Base-by-base conservation (phyloP, 1,140 invertebrate genomes). In the Formica selysi region DNA sequence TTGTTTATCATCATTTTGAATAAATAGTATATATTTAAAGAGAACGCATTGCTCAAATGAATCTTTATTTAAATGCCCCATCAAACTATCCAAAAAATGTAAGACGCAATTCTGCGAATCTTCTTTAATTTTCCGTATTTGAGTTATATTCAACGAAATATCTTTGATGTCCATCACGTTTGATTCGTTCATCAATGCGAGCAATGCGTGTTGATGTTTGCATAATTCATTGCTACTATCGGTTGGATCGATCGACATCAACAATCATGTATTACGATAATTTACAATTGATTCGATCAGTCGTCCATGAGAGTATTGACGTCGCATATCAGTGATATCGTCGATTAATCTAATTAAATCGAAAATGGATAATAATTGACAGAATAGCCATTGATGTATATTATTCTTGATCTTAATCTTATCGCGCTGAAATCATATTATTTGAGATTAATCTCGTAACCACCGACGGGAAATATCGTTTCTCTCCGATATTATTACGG, bases 71-170 rank as follows among this genome's bases (percentile, higher is more conserved):
- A 51, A 48, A 51, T 6, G 26, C 22, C 51, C 48, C 61, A 16
- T 65, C 29, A 65, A 26, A 48, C 62, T 51, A 41, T 19, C 22
- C 26, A 41, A 26, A 32, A 57, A 36, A 62, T 76, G 32, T 57
- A 29, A 38, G 36, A 29, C 22, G 8, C n/a, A 76, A 13, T 41
- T 59, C 22, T 13, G 22, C 13, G 36, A 29, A 19, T 38, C 16
- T 61, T 76, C n/a, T 26, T 76, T 62, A 44, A 76, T 22, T 59
- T 59, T 76, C 36, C 6, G 36, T 11, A 61, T 7, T 41, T 41
- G 16, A 44, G 5, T 61, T 22, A 76, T 16, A 41, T 7, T 74
- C 13, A 29, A 5, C 16, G 19, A 2, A 48, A 48, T 44, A n/a
- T 36, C 10, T 29, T 64, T 29, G 4, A 29, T 62, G 1, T 32